These are phyloP conservation scores for Xiphophorus couchianus DNA, from an alignment of 2,113 vertebrate species.

Conservation along the genomic window DNA sequence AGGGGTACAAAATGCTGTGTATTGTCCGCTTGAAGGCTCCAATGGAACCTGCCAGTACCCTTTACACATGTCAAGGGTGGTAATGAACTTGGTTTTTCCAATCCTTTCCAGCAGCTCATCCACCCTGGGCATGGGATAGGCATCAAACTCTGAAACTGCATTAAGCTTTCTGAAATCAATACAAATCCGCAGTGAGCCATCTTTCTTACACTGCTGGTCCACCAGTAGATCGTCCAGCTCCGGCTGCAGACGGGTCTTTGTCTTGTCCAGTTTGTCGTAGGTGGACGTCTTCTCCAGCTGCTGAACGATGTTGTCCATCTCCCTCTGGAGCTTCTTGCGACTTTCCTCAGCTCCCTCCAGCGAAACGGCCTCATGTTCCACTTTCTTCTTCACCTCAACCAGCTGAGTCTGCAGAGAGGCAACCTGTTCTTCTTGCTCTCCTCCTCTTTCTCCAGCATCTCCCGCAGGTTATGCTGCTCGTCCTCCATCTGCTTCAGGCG, in stretches of 20 bases:
- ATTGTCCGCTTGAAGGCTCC: no score
- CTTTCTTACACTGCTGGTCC: slow-evolving; percentile 72
- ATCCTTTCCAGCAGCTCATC: no score
- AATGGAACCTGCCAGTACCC: no score
- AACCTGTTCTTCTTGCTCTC: slow-evolving; percentile 89
- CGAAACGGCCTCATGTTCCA: slow-evolving; percentile 85
- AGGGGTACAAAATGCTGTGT: no score
- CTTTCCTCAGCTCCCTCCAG: slow-evolving; percentile 87
- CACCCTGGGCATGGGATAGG: no score
- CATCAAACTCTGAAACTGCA: no score
- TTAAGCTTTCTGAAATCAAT: no score
- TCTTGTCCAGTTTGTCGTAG: slow-evolving; percentile 96
- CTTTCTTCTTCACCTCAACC: slow-evolving; percentile 89
- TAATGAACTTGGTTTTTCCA: no score
- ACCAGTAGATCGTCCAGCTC: slow-evolving; percentile 93
- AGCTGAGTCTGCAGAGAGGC: slow-evolving; percentile 88
- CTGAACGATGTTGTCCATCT: slow-evolving; percentile 85
- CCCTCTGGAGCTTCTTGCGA: slow-evolving; percentile 89
- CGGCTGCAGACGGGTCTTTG: slow-evolving; percentile 92
- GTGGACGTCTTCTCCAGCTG: slow-evolving; percentile 87
- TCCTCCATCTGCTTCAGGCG: slow-evolving; percentile 92
- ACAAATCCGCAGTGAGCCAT: no score
- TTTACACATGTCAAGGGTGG: no score
- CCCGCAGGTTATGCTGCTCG: slow-evolving; percentile 87
- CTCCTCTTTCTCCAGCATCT: slow-evolving; percentile 95